Base-by-base conservation (phyloP, 1,140 invertebrate genomes). In the Carposina sasakii region DNA sequence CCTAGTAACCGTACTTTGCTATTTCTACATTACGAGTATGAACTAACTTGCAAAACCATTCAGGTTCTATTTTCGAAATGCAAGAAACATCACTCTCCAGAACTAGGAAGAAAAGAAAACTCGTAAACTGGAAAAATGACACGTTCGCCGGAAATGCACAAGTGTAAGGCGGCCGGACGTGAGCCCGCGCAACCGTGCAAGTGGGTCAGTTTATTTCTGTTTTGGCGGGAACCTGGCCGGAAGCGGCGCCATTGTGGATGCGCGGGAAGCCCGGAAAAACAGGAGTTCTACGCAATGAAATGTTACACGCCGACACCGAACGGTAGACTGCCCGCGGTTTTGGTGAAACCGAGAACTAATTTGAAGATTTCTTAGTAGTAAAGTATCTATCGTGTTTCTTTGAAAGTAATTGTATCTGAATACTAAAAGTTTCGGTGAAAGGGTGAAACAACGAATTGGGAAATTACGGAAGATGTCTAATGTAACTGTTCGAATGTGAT, bases 161-260 rank as follows among this genome's bases (percentile, higher is more conserved):
- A 49, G 40, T 53, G 48, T 54, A 60, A 62, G 55, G 63, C 63
- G 58, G 70, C 73, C 76, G 79, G 79, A 83, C 70, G 79, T 83
- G 75, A 61, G 64, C 57, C 52, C 63, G 59, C 66, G 75, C 66
- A 83, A 79, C 52, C 63, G 59, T 64, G 75, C 66, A 83, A 79
- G 69, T 83, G 69, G 79, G 79, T 81, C 79, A 81, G 79, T 72
- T 74, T 83, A 83, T 83, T 83, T 83, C 74, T 77, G 76, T 71
- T 83, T 81, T 77, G 76, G 76, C 79, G 79, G 76, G 79, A 83
- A 81, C 76, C 73, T 71, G 72, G 69, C 76, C 76, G 79, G 76
- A 83, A 74, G 65, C 63, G 68, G 50, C 75, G 70, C 79, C 79
- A 83, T 83, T 83, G 76, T 83, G 71, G 76, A 73, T 73, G 73